phyloP scores from a whole-genome alignment of 2,888 invertebrate genomes.

The Melinaea marsaeus region DNA sequence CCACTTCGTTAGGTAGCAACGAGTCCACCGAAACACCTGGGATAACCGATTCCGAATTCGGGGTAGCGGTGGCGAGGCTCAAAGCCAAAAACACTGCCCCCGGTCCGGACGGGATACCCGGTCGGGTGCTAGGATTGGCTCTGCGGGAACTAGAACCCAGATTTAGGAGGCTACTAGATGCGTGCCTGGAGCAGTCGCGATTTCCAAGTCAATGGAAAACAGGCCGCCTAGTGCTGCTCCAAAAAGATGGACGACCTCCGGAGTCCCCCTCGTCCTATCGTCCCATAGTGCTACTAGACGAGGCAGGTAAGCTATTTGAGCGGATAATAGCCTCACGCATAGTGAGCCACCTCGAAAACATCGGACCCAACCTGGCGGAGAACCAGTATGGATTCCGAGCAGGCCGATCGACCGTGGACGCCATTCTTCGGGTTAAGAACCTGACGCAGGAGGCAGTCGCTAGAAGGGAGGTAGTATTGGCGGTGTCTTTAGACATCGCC shows the following conservation, averaged over 20 bases:
- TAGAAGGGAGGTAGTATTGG: conserved; percentile 29
- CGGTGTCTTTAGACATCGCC: conserved; percentile 31
- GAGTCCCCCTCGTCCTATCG: too few relatives aligned
- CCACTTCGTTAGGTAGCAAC: too few relatives aligned
- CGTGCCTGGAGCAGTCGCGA: conserved; percentile 1
- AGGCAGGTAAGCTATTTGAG: too few relatives aligned
- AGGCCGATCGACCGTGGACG: conserved; percentile 23
- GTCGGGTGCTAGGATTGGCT: too few relatives aligned
- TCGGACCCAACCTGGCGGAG: conserved; percentile 22
- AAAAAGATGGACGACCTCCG: conserved; percentile 16
- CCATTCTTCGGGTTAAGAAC: conserved; percentile 12
- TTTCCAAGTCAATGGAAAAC: conserved; percentile 21
- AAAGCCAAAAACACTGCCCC: too few relatives aligned
- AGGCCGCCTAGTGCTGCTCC: conserved; percentile 21
- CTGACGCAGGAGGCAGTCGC: conserved; percentile 16
- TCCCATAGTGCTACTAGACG: too few relatives aligned
- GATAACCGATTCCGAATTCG: conserved; percentile 1
- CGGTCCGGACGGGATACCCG: too few relatives aligned
- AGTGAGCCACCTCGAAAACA: conserved; percentile 10
- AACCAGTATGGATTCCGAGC: too few relatives aligned
- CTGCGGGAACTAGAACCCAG: too few relatives aligned
- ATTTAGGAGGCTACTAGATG: too few relatives aligned
- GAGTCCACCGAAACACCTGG: too few relatives aligned
- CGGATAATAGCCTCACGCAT: conserved; percentile 24
- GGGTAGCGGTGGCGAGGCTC: conserved; percentile 7